Base-by-base conservation (phyloP, 2,113 vertebrate species). In the Coptodon bakossiorum region DNA sequence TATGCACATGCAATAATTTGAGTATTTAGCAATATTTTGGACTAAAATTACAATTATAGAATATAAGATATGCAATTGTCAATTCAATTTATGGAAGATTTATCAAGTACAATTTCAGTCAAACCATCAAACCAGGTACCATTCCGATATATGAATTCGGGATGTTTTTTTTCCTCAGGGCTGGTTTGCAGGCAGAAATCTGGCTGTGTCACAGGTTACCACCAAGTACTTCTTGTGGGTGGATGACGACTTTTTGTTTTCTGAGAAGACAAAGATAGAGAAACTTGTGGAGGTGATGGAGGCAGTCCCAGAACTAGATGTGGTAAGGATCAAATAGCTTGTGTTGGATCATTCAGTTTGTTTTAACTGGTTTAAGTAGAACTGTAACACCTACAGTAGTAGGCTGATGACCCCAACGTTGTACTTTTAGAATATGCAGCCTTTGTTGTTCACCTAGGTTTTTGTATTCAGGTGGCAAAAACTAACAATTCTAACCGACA, bases 211-310 rank as follows among this genome's bases (percentile, higher is more conserved):
- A 9, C 96, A 97, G 82, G 96, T 97, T 54, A 96, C 92, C 71
- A 97, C 96, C 43, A 97, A 97, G 45, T 97, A 97, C 5, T 92
- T 97, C n/a, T 91, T 97, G 38, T 97, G 97, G 97, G 96, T 97
- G 45, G 97, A 97, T 1, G 97, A 97, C 14, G 97, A 97, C 90
- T 97, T 96, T 53, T 3, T 94, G 24, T 97, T 97, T 78, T 95
- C 82, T 1, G 17, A 81, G 4, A 14, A 92, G 11, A 97, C 96
- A n/a, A 96, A 95, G 66, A 94, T 97, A 5, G 97, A 97, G 92
- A 88, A 90, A 17, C 78, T 97, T 73, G 94, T 97, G 79, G 95
- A 96, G 24, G 93, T 97, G 36, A 89, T 97, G 90, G 97, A 97
- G 87, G 94, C 92, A 3, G 84, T 48, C 40, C 93, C 95, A 0